Conservation (phyloP, 2,888 invertebrate genomes). For the Ceratothoa steindachneri region DNA sequence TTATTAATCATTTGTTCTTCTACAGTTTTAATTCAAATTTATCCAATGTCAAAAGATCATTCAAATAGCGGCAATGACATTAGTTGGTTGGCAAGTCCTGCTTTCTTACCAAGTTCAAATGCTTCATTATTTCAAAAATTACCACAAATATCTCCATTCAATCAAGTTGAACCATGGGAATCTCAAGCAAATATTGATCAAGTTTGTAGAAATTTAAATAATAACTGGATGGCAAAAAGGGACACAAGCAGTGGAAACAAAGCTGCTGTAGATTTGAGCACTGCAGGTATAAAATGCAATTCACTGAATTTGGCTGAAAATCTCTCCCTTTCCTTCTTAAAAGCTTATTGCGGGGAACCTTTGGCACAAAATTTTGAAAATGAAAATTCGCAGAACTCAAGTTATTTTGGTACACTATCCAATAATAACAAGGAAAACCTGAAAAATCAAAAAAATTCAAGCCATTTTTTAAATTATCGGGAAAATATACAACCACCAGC, state of each 20-base stretch:
- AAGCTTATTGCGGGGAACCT: not conserved
- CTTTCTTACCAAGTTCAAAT: not conserved
- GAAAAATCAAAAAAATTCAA: not conserved
- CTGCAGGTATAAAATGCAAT: not conserved
- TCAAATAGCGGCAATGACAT: not conserved
- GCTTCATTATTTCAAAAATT: not conserved
- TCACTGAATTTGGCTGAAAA: not conserved
- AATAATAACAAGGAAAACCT: not conserved
- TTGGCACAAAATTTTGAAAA: not conserved
- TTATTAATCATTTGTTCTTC: too few species aligned
- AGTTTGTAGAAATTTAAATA: conserved; percentile 1
- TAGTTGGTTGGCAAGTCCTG: conserved; percentile 7
- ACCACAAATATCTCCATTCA: not conserved
- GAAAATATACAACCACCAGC: too few species aligned
- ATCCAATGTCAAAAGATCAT: not conserved
- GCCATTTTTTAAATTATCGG: not conserved
- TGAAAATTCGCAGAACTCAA: not conserved
- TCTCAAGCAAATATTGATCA: conserved; percentile 3
- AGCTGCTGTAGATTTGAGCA: not conserved
- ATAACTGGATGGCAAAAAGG: not conserved
- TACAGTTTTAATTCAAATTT: not conserved
- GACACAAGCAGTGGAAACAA: not conserved
- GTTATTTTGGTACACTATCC: not conserved
- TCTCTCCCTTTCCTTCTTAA: not conserved
- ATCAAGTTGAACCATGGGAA: not conserved